phyloP scores from a whole-genome alignment of 2,113 vertebrate genomes.

The Microtus montanus region DNA sequence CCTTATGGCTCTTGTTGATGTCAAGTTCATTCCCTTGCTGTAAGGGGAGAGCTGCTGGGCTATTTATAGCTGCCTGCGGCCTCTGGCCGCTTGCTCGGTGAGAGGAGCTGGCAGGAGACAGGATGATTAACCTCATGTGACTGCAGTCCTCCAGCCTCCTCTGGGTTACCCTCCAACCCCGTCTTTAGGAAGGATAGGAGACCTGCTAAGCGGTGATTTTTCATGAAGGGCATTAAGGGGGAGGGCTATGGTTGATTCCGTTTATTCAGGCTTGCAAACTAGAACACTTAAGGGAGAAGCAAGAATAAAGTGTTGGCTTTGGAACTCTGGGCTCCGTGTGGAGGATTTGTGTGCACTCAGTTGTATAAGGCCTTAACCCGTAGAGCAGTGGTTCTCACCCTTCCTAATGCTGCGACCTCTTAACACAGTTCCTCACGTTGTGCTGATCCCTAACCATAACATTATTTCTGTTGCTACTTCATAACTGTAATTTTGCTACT shows the following conservation, averaged over 20 bases:
- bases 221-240: conserved; percentile 44
- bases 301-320: conserved; percentile 71
- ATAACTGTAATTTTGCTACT: neutral
- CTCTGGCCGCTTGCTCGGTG: neutral
- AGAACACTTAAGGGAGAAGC: conserved; percentile 17
- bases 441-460: neutral
- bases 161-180: neutral
- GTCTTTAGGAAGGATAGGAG: conserved; percentile 45
- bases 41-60: conserved; percentile 21
- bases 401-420: neutral
- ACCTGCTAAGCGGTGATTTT: neutral
- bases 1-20: neutral
- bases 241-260: conserved; percentile 19
- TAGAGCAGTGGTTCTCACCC: neutral
- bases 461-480: neutral
- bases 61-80: neutral
- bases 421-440: neutral
- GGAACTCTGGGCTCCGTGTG: neutral
- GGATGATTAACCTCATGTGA: neutral
- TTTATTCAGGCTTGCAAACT: conserved; percentile 56
- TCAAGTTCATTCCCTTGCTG: neutral
- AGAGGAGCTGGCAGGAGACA: conserved; percentile 8
- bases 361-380: neutral
- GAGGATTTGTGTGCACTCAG: neutral
- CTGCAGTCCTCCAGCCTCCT: neutral